A percentile compares a stretch with the other conserved stretches of the same genome.
Conservation (phyloP, 2,888 invertebrate species). For the Ophraella communa region DNA sequence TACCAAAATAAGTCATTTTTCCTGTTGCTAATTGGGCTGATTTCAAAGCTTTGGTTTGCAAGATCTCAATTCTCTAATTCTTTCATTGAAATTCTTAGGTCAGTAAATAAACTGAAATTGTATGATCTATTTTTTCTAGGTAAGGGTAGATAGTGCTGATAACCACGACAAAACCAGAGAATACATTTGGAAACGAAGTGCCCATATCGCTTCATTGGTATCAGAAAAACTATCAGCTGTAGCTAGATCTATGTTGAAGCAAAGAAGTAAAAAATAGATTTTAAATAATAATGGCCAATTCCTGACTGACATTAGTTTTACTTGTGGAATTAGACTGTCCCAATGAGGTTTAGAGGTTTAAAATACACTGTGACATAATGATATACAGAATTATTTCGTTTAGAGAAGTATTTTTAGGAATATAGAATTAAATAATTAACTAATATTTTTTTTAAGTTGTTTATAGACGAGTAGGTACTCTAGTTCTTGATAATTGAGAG, state of each 20-base stretch:
- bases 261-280: constrained; percentile 55
- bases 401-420: too few relatives aligned
- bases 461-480: too few relatives aligned
- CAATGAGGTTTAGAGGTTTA: background rate
- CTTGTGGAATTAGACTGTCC: background rate
- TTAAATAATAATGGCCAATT: background rate
- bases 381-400: background rate
- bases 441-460: too few relatives aligned
- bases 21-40: too few relatives aligned
- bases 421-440: too few relatives aligned
- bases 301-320: background rate
- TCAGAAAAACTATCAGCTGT: constrained; percentile 77
- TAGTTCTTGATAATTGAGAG: too few relatives aligned
- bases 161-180: constrained; percentile 86
- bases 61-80: too few relatives aligned
- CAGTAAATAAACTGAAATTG: too few relatives aligned
- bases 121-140: constrained; percentile 64
- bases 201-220: constrained; percentile 83
- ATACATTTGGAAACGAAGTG: constrained; percentile 82
- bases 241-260: constrained; percentile 67
- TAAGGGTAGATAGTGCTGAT: constrained; percentile 80
- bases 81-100: too few relatives aligned
- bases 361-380: background rate
- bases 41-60: too few relatives aligned
- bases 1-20: too few relatives aligned